These are phyloP conservation scores for Plecotus auritus DNA, from an alignment of 2,113 vertebrate genomes.

Conservation along the genomic window DNA sequence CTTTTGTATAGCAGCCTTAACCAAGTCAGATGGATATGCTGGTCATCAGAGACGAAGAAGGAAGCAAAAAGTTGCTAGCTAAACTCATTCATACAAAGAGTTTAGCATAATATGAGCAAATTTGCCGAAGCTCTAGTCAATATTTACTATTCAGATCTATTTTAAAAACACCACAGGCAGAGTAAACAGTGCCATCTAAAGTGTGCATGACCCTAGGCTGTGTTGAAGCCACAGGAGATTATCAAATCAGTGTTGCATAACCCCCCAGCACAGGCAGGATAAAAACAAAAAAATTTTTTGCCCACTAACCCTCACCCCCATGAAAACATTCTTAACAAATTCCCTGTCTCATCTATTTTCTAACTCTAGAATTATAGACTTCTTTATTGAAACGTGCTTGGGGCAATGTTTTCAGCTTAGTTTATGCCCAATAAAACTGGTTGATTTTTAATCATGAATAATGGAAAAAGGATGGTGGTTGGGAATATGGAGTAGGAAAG, in stretches of 20 bases:
- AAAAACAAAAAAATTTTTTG: background rate
- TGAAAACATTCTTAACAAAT: background rate
- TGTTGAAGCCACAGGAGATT: background rate
- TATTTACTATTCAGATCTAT: background rate
- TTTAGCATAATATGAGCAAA: background rate
- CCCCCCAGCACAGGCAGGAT: background rate
- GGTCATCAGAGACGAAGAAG: background rate
- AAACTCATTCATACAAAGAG: background rate
- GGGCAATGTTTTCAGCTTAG: background rate
- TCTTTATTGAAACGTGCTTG: background rate
- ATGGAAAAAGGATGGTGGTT: background rate
- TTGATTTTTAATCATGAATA: background rate
- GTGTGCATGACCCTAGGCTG: background rate
- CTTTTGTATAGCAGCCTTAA: background rate
- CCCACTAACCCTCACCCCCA: background rate
- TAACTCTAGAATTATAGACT: background rate
- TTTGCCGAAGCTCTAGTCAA: background rate
- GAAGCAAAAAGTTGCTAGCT: background rate
- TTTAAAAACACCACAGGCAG: background rate
- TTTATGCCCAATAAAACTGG: background rate
- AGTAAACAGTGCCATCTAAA: background rate
- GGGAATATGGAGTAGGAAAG: background rate
- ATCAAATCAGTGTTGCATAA: background rate
- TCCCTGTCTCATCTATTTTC: background rate
- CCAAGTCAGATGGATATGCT: background rate